Conservation (phyloP, 2,888 invertebrate genomes). For the Drosophila ochracea region DNA sequence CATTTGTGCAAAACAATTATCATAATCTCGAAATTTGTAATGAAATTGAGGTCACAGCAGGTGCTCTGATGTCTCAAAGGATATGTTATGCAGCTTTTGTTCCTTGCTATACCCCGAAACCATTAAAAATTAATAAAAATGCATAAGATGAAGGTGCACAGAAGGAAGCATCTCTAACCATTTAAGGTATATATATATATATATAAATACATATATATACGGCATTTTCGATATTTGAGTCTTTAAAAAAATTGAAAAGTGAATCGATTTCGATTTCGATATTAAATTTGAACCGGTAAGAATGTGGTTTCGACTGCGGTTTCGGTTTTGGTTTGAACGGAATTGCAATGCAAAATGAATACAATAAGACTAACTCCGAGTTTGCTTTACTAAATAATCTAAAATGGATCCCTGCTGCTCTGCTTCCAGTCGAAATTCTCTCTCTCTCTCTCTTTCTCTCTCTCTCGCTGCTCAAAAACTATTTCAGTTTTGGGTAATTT, state of each 20-base stretch:
- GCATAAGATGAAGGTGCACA: no score
- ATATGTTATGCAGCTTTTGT: no score
- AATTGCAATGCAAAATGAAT: not conserved
- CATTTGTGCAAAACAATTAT: not conserved
- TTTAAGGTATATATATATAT: no score
- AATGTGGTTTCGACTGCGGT: not conserved
- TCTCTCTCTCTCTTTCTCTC: no score
- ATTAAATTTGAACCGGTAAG: not conserved
- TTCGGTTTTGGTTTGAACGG: not conserved
- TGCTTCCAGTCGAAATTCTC: not conserved
- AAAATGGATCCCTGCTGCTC: not conserved
- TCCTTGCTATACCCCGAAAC: no score
- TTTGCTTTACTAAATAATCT: not conserved
- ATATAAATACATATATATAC: no score
- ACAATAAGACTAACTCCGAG: not conserved
- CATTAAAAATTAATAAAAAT: no score
- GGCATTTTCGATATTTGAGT: not conserved
- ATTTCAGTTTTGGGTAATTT: slow-evolving; percentile 1
- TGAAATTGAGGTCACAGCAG: not conserved
- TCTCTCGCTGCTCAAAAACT: not conserved
- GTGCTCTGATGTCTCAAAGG: no score
- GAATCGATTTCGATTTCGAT: not conserved
- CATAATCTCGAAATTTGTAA: not conserved
- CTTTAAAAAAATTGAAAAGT: not conserved
- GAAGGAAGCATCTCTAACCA: no score